phyloP scores from a whole-genome alignment of 2,113 vertebrate species.

The Mormoops blainvillei region DNA sequence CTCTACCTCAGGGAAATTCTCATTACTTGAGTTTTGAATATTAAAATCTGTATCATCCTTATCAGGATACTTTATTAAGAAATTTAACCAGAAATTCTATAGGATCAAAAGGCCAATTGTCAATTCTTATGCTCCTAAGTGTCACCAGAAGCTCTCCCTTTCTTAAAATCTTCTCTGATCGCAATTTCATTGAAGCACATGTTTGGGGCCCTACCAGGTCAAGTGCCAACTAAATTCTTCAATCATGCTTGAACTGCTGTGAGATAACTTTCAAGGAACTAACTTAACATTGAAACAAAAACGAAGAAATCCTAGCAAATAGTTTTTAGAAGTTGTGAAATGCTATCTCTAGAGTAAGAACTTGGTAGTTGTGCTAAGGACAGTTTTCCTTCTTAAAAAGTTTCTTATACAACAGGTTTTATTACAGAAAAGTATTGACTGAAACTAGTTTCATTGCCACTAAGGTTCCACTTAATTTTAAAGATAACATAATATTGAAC shows the following conservation, averaged over 20 bases:
- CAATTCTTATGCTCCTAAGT: constrained; percentile 14
- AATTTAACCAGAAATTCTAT: constrained; percentile 75
- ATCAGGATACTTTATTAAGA: constrained; percentile 66
- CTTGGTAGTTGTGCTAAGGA: constrained; percentile 19
- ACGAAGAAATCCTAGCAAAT: constrained; percentile 1
- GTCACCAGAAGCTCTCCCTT: background rate
- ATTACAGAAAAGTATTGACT: constrained; percentile 80
- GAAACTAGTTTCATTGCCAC: constrained; percentile 80
- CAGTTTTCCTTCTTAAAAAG: constrained; percentile 67
- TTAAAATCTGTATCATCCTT: constrained; percentile 72
- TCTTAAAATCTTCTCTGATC: background rate
- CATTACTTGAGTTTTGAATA: constrained; percentile 74
- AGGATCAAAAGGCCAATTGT: constrained; percentile 61
- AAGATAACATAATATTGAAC: constrained; percentile 83
- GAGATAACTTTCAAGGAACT: constrained; percentile 16
- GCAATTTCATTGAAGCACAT: background rate
- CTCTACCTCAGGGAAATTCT: constrained; percentile 60
- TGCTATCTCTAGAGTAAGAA: constrained; percentile 44
- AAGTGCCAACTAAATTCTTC: constrained; percentile 6
- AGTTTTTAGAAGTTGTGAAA: constrained; percentile 19
- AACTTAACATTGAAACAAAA: background rate
- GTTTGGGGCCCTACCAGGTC: background rate
- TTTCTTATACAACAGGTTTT: constrained; percentile 63
- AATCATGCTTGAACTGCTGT: background rate
- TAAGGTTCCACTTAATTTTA: constrained; percentile 84